phyloP scores from a whole-genome alignment of 2,888 invertebrate genomes.

The Volucella inanis region DNA sequence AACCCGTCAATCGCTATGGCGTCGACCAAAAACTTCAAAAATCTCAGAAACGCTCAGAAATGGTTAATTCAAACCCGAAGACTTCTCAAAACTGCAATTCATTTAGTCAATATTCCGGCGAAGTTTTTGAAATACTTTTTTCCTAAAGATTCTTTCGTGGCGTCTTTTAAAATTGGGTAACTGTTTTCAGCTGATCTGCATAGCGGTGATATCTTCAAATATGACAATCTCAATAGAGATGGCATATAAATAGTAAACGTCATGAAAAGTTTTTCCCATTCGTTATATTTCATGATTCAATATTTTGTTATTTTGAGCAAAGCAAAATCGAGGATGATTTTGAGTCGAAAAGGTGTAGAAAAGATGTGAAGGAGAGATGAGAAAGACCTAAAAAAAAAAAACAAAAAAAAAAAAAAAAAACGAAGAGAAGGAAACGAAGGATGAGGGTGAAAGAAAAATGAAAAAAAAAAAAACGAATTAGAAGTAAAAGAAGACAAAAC shows the following conservation, averaged over 20 bases:
- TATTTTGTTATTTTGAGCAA: conserved; percentile 62
- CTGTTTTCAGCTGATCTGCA: conserved; percentile 47
- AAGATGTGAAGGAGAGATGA: conserved; percentile 10
- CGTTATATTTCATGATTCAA: conserved; percentile 72
- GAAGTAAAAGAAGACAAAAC: conserved; percentile 39
- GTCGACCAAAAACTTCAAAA: no score
- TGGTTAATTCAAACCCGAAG: no score
- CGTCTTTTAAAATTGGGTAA: not conserved
- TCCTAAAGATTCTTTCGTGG: not conserved
- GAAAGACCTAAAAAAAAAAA: conserved; percentile 1
- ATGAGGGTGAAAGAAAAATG: conserved; percentile 12
- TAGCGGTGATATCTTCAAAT: conserved; percentile 50
- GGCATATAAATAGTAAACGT: conserved; percentile 55
- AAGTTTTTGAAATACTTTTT: no score
- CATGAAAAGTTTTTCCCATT: conserved; percentile 63
- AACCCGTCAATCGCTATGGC: no score
- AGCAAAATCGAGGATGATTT: conserved; percentile 68
- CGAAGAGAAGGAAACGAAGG: no score
- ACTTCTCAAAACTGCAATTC: no score
- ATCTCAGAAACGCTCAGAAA: no score
- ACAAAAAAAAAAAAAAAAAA: conserved; percentile 18
- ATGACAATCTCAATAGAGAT: conserved; percentile 40
- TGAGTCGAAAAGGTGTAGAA: conserved; percentile 42
- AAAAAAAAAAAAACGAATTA: conserved; percentile 32
- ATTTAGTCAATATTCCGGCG: no score